Base-by-base conservation (phyloP, 1,140 invertebrate species). In the Drosophila littoralis region DNA sequence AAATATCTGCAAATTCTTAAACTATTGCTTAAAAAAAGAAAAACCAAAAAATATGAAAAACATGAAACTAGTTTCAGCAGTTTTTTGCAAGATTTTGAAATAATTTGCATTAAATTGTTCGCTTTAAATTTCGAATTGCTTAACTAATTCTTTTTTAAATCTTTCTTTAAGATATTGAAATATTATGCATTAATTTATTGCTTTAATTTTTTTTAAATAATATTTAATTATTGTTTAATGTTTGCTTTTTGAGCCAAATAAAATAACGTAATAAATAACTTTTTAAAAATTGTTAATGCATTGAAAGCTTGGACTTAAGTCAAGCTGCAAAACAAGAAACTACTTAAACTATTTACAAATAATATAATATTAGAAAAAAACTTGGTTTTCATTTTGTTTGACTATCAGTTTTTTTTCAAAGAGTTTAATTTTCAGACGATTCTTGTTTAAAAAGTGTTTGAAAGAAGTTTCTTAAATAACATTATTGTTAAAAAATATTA, bases 191-290 rank as follows among this genome's bases (percentile, higher is more conserved):
- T 12, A 28, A 32, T 33, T 38, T 38, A 36, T 57, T 40, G 38
- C 5, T 40, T 8, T 40, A 40, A 12, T 12, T 40, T 40, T 40
- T 40, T 4, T 12, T 12, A n/a, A 13, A 48, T 38, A 33, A 48
- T 38, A 61, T 69, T 54, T 52, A 45, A 45, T 60, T 35, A 32
- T 69, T 69, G 66, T 69, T 71, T 54, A 48, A 50, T 50, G 38
- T 67, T 72, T 52, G 69, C 58, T 72, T 59, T 35, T 45, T 59
- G 57, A 13, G 43, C 28, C 38, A 58, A 43, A 58, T 50, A 43
- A 50, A 71, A 71, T 71, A 66, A 57, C 45, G 55, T 12, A 61
- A 69, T 36, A 52, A 45, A 38, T 43, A 60, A 36, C 38, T 15
- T 55, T 13, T 52, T 9, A n/a, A 36, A 22, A 45, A 22, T 13